Evolutionary conservation across 2,113 vertebrate species (phyloP).

Genomic region (Chitala chitala): DNA sequence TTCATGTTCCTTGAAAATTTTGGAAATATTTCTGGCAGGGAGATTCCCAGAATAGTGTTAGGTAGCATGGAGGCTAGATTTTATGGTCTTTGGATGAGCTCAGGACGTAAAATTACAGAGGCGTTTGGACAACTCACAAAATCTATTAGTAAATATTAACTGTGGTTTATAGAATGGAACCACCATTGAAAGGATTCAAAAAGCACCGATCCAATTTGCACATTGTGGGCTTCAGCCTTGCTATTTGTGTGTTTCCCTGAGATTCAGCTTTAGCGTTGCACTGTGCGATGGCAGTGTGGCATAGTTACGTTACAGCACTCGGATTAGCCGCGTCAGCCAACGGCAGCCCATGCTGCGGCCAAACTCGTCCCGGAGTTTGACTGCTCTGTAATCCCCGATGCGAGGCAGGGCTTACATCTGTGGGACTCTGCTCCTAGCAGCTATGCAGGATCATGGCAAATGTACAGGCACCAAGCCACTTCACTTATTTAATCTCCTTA

Average conservation of each 20-base stretch:
- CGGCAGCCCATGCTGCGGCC: not conserved
- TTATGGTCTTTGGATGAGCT: not conserved
- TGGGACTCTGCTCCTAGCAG: not conserved
- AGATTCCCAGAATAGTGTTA: not conserved
- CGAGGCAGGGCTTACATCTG: conserved; percentile 23
- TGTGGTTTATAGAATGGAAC: not conserved
- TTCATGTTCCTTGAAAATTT: not conserved
- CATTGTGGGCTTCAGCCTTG: no score
- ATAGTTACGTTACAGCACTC: not conserved
- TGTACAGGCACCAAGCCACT: conserved; percentile 16
- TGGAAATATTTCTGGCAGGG: not conserved
- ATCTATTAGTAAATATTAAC: conserved; percentile 2
- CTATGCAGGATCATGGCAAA: conserved; percentile 9
- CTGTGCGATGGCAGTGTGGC: not conserved
- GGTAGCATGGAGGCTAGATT: not conserved
- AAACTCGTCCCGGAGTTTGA: not conserved
- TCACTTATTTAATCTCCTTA: conserved; percentile 35
- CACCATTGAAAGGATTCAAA: not conserved
- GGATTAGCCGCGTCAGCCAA: not conserved
- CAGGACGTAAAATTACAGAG: not conserved
- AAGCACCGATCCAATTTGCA: not conserved
- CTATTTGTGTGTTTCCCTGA: not conserved
- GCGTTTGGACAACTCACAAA: not conserved
- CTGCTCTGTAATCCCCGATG: conserved; percentile 25
- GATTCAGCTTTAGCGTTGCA: not conserved